Percentiles rank a stretch among this genome's conserved stretches.
Conservation (phyloP, 2,888 invertebrate genomes). For the Drosophila suboccidentalis region DNA sequence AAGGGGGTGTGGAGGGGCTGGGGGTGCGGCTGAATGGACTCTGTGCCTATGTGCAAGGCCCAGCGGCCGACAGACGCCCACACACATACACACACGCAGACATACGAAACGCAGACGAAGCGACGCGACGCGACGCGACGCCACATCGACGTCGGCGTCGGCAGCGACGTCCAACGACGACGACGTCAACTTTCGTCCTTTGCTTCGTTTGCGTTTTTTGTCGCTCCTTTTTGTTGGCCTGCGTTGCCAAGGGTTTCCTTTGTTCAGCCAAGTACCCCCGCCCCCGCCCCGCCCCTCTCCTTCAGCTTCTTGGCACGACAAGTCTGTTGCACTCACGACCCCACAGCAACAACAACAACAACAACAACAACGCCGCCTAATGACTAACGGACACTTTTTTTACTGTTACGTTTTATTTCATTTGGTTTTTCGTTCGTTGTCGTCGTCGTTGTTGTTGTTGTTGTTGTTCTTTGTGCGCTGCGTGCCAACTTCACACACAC, state of each 20-base stretch:
- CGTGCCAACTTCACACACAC: slow-evolving; percentile 57
- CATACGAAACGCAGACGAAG: slow-evolving; percentile 58
- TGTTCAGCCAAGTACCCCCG: slow-evolving; percentile 63
- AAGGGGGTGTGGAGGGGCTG: background rate
- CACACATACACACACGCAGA: slow-evolving; percentile 39
- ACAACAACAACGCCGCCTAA: slow-evolving; percentile 56
- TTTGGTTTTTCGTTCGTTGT: slow-evolving; percentile 31
- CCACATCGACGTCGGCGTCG: slow-evolving; percentile 19
- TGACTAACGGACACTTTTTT: slow-evolving; percentile 76
- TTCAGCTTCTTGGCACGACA: slow-evolving; percentile 47
- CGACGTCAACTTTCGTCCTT: slow-evolving; percentile 54
- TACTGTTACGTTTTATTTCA: slow-evolving; percentile 48
- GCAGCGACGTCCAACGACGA: slow-evolving; percentile 14
- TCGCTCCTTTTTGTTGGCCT: slow-evolving; percentile 77
- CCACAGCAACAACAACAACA: slow-evolving; percentile 42
- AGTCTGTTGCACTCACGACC: slow-evolving; percentile 81
- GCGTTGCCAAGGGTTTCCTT: slow-evolving; percentile 85
- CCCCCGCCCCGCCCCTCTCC: slow-evolving; percentile 1
- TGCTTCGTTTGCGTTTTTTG: slow-evolving; percentile 58
- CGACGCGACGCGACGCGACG: slow-evolving; percentile 37
- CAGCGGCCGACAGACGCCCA: slow-evolving; percentile 69
- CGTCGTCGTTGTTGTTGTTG: slow-evolving; percentile 26
- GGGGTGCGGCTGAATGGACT: slow-evolving; percentile 43
- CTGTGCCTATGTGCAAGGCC: slow-evolving; percentile 65
- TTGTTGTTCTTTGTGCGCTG: slow-evolving; percentile 61